Base-by-base conservation (phyloP, 1,140 invertebrate species). In the Diorhabda sublineata region DNA sequence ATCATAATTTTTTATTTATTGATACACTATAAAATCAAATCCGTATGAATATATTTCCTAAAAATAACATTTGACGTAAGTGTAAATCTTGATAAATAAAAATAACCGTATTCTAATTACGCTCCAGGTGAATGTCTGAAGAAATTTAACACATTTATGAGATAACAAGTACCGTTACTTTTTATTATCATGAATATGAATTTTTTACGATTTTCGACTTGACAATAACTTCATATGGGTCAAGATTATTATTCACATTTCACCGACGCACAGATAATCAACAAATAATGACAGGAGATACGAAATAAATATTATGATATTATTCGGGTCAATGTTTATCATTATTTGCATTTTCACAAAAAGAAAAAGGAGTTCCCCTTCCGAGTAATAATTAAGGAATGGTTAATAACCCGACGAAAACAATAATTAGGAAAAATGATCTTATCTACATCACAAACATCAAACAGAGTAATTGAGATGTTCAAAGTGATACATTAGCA, bases 61-160 rank as follows among this genome's bases (percentile, higher is more conserved):
- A 52, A 52, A 52, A 52, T 52, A 52, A 52, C 26, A 52, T 52
- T 52, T 8, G n/a, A 52, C 47, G 47, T 52, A 52, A 52, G n/a
- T 4, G 47, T 52, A 52, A 52, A 52, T 52, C 47, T 0, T 52
- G 47, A 52, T 52, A 52, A 52, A 8, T 52, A 52, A 52, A 52
- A 52, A 52, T 52, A 52, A 52, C n/a, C 4, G 4, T 52, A 52
- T n/a, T 4, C 2, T 52, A 52, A 52, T 52, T 52, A 52, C 6
- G 47, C 4, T 8, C 47, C 47, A 8, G 6, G 47, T 52, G 6
- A 52, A 8, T 52, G 6, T 52, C 47, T 52, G 47, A 52, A 52
- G 47, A 52, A 52, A 52, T 52, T 52, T 52, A 52, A n/a, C 47
- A 52, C 47, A 52, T 52, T 26, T 52, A 52, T 52, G 47, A 52